Evolutionary conservation across 2,113 vertebrate species (phyloP).

Genomic region (Aix galericulata): DNA sequence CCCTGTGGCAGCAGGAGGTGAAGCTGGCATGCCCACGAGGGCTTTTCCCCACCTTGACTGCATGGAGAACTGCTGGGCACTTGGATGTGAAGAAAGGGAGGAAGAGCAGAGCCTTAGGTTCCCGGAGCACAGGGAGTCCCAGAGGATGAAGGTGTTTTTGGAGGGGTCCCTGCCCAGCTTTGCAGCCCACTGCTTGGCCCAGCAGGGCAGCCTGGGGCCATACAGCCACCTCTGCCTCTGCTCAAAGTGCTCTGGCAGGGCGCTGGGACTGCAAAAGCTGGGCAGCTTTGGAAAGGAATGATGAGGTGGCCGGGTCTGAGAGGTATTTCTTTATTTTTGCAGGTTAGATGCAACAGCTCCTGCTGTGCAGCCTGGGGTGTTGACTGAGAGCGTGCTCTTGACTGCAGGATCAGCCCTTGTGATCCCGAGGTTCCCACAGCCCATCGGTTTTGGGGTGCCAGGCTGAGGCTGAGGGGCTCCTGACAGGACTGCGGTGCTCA

Average conservation of each 20-base stretch:
- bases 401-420: neutral
- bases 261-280: too few species aligned
- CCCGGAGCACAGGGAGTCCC: neutral
- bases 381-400: neutral
- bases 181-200: neutral
- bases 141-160: constrained; percentile 33
- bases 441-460: too few species aligned
- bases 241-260: neutral
- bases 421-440: too few species aligned
- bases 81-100: constrained; percentile 8
- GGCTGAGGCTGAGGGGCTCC: neutral
- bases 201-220: neutral
- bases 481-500: too few species aligned
- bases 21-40: constrained; percentile 80
- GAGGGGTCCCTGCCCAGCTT: neutral
- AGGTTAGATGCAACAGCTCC: neutral
- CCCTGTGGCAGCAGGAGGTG: constrained; percentile 74
- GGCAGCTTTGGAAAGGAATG: neutral
- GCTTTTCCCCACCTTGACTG: constrained; percentile 20
- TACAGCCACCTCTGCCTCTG: neutral
- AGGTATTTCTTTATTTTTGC: neutral
- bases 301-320: neutral
- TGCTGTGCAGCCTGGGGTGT: neutral
- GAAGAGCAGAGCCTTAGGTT: neutral
- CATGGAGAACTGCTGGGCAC: constrained; percentile 5